A percentile compares a stretch with the other conserved stretches of the same genome.
Evolutionary conservation across 2,113 vertebrate species (phyloP).

Genomic region (Pachycephala philippinensis): DNA sequence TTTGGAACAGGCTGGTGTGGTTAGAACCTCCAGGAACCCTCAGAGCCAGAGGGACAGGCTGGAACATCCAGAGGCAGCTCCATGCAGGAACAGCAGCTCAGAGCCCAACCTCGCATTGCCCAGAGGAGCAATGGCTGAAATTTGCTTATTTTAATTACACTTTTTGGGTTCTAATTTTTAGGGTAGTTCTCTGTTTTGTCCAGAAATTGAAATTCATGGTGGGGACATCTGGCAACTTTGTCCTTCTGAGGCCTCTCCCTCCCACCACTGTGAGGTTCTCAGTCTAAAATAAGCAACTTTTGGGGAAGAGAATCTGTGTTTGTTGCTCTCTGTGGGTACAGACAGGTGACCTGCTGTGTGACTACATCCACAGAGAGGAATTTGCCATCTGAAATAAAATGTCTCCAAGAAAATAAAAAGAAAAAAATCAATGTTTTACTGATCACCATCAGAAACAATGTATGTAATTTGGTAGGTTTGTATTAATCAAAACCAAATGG

Average conservation of each 20-base stretch:
- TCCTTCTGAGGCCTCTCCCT: background rate
- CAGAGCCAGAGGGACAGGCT: background rate
- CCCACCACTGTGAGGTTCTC: background rate
- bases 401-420: background rate
- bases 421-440: background rate
- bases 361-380: background rate
- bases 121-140: background rate
- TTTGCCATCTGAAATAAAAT: background rate
- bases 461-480: background rate
- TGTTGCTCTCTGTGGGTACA: background rate
- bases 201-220: background rate
- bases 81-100: background rate
- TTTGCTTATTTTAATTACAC: background rate
- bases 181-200: background rate
- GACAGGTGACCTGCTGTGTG: background rate
- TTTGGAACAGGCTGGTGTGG: background rate
- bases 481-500: background rate
- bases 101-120: background rate
- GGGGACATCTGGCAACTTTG: background rate
- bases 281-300: background rate
- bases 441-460: background rate
- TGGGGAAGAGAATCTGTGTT: background rate
- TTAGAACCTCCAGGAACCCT: background rate
- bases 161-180: background rate
- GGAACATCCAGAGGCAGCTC: background rate